These are phyloP conservation scores for Okapia johnstoni DNA, from an alignment of 2,113 vertebrate species.

Conservation along the genomic window DNA sequence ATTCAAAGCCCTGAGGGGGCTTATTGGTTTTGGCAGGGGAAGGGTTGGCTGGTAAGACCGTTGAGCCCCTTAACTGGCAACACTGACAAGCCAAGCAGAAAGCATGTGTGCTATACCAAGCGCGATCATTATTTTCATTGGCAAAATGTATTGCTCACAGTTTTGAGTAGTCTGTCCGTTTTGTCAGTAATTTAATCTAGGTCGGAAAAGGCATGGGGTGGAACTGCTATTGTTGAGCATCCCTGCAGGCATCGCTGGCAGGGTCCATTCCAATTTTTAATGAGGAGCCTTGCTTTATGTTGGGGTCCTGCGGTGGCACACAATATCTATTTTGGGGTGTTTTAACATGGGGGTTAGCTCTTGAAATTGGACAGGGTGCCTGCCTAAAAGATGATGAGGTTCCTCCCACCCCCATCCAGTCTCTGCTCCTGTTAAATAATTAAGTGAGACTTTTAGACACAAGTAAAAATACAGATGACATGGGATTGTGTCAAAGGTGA, in stretches of 20 bases:
- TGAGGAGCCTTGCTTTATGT: conserved; percentile 68
- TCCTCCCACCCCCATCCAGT: neutral
- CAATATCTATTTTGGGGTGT: conserved; percentile 55
- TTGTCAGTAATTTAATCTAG: conserved; percentile 69
- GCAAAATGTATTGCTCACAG: conserved; percentile 32
- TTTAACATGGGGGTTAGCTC: conserved; percentile 33
- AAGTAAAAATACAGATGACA: conserved; percentile 40
- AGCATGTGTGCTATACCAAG: conserved; percentile 42
- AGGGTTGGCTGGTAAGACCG: conserved; percentile 19
- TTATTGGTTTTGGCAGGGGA: conserved; percentile 61
- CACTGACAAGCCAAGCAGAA: conserved; percentile 57
- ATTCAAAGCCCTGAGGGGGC: conserved; percentile 21
- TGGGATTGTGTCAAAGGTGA: conserved; percentile 35
- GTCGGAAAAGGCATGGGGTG: conserved; percentile 67
- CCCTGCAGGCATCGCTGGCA: conserved; percentile 53
- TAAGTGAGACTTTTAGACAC: conserved; percentile 38
- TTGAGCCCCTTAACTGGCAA: conserved; percentile 49
- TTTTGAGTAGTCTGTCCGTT: conserved; percentile 73
- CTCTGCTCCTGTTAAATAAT: conserved; percentile 64
- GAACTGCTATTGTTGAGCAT: conserved; percentile 26
- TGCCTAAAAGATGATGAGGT: conserved; percentile 47
- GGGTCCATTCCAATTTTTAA: conserved; percentile 64
- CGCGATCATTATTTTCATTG: conserved; percentile 58
- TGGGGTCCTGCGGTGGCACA: conserved; percentile 48
- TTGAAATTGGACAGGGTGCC: conserved; percentile 52